phyloP scores from a whole-genome alignment of 2,797 vertebrate species.

The Sebastes diploproa region DNA sequence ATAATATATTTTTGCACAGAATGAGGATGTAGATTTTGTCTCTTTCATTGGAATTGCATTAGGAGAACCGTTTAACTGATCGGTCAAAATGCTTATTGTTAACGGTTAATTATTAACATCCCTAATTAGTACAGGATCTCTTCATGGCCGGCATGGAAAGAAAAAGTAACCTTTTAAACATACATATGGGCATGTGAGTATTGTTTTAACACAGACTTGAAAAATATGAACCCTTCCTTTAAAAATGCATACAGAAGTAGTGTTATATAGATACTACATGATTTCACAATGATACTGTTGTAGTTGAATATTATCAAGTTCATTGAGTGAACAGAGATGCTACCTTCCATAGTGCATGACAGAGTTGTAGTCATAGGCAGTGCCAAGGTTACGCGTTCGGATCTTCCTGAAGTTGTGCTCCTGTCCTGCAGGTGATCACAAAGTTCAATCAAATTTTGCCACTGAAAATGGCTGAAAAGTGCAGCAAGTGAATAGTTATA shows the following conservation, averaged over 20 bases:
- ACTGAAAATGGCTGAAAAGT: not conserved
- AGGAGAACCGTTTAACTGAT: not conserved
- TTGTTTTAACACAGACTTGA: too few species aligned
- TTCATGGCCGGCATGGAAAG: not conserved
- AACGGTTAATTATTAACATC: not conserved
- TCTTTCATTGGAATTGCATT: not conserved
- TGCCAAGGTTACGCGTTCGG: conserved; percentile 66
- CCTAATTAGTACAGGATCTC: not conserved
- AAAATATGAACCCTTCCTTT: not conserved
- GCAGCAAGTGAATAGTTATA: not conserved
- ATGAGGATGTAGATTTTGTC: not conserved
- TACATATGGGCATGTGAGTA: not conserved
- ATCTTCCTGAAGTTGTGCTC: conserved; percentile 55
- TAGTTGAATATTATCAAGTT: not conserved
- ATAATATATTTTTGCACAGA: not conserved
- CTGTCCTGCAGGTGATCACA: conserved; percentile 45
- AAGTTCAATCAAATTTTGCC: not conserved
- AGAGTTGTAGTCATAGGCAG: conserved; percentile 80
- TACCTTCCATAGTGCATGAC: conserved; percentile 81
- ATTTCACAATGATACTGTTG: not conserved
- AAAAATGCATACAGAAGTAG: too few species aligned
- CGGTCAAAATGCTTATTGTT: not conserved
- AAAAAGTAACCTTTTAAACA: not conserved
- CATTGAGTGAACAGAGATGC: not conserved
- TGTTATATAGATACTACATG: not conserved